A percentile compares a stretch with the other conserved stretches of the same genome.
These are phyloP conservation scores for Gymnodraco acuticeps DNA, from an alignment of 2,797 vertebrate species.

Conservation along the genomic window DNA sequence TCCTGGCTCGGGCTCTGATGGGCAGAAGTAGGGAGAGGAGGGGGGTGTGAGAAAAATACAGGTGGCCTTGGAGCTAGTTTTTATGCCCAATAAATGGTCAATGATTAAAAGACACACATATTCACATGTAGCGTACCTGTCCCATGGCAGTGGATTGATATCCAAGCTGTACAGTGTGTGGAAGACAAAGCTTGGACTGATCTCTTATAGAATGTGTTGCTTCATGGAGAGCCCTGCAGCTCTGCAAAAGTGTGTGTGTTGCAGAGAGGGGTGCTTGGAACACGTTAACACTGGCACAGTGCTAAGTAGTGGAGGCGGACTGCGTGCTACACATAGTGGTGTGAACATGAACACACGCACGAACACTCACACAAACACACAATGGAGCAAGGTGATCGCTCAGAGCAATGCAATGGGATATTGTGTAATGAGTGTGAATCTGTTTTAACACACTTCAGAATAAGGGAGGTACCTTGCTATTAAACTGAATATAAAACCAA, in stretches of 20 bases:
- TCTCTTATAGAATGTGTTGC: slow-evolving; percentile 74
- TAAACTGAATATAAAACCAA: not conserved
- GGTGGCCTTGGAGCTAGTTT: slow-evolving; percentile 24
- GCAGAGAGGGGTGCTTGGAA: slow-evolving; percentile 60
- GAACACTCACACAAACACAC: slow-evolving; percentile 9
- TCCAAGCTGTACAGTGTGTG: slow-evolving; percentile 53
- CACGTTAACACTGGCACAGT: slow-evolving; percentile 59
- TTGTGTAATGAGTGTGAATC: slow-evolving; percentile 58
- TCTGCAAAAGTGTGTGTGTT: slow-evolving; percentile 44
- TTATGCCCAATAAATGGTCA: slow-evolving; percentile 39
- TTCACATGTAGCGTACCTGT: slow-evolving; percentile 65
- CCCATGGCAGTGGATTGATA: slow-evolving; percentile 66
- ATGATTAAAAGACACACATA: slow-evolving; percentile 36
- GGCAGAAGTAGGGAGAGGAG: slow-evolving; percentile 13
- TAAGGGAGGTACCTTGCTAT: not conserved
- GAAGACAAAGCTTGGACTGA: slow-evolving; percentile 50
- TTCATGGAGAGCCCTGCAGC: slow-evolving; percentile 72
- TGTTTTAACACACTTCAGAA: slow-evolving; percentile 22
- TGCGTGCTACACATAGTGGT: slow-evolving; percentile 34
- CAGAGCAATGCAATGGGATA: slow-evolving; percentile 52
- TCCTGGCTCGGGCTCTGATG: slow-evolving; percentile 69
- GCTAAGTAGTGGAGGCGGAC: slow-evolving; percentile 76
- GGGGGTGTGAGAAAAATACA: slow-evolving; percentile 36
- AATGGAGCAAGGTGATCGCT: slow-evolving; percentile 54
- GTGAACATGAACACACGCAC: slow-evolving; percentile 15